phyloP scores from a whole-genome alignment of 2,797 vertebrate genomes.

The Urophycis tenuis region DNA sequence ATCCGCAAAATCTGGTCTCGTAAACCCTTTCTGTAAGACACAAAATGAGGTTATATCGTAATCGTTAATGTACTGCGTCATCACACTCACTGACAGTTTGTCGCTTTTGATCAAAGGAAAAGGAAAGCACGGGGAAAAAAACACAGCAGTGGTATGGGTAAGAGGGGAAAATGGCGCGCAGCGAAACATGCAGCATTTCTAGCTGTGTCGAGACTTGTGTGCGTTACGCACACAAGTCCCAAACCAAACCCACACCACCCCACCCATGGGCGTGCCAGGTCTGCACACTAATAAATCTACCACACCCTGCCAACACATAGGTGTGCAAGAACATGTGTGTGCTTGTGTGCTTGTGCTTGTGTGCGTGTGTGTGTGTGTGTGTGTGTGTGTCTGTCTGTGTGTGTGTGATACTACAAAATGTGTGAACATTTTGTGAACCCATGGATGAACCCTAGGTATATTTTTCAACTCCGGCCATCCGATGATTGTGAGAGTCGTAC shows the following conservation, averaged over 20 bases:
- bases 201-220: slow-evolving; percentile 54
- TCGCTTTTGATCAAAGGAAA: not conserved
- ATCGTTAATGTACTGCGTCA: not conserved
- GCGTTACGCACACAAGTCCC: slow-evolving; percentile 42
- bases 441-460: not conserved
- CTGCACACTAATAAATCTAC: slow-evolving; percentile 32
- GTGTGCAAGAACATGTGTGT: slow-evolving; percentile 11
- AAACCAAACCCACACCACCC: slow-evolving; percentile 20
- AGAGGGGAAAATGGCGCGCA: not conserved
- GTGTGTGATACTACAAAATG: slow-evolving; percentile 13
- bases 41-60: slow-evolving; percentile 22
- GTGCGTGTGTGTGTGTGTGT: slow-evolving; percentile 15
- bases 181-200: slow-evolving; percentile 32
- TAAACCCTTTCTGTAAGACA: slow-evolving; percentile 66
- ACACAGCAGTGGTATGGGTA: not conserved
- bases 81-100: not conserved
- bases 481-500: slow-evolving; percentile 1
- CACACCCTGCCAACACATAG: slow-evolving; percentile 11
- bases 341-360: not conserved
- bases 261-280: slow-evolving; percentile 51
- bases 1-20: slow-evolving; percentile 50
- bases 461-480: slow-evolving; percentile 12
- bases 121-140: not conserved
- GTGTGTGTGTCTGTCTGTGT: slow-evolving; percentile 14
- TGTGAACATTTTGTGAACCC: slow-evolving; percentile 7